These are phyloP conservation scores for Ariopsis seemanni DNA, from an alignment of 2,113 vertebrate species.

Conservation along the genomic window DNA sequence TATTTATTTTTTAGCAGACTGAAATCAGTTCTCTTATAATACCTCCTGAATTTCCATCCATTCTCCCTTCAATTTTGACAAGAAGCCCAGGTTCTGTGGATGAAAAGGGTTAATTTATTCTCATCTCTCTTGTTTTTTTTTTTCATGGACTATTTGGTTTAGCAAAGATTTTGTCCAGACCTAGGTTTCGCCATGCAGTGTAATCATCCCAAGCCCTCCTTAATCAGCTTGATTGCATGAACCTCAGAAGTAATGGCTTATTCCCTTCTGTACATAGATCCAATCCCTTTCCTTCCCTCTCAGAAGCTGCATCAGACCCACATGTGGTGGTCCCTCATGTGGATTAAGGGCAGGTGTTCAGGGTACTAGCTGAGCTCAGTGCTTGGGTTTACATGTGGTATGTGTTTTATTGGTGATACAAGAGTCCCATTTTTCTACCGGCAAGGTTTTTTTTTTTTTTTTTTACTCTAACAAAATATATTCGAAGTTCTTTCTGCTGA, in stretches of 20 bases:
- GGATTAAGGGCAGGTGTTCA: slow-evolving; percentile 71
- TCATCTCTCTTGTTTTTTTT: neutral
- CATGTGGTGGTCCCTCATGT: slow-evolving; percentile 67
- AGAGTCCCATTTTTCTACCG: slow-evolving; percentile 56
- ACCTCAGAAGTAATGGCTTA: neutral
- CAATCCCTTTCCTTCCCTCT: slow-evolving; percentile 51
- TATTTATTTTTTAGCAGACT: neutral
- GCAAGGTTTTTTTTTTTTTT: slow-evolving; percentile 9
- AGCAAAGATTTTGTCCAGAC: neutral
- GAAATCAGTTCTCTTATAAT: neutral
- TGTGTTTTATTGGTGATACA: slow-evolving; percentile 24
- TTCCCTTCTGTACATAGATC: slow-evolving; percentile 32
- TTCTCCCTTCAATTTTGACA: neutral
- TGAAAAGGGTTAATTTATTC: neutral
- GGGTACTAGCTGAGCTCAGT: slow-evolving; percentile 52
- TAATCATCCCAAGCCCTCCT: neutral
- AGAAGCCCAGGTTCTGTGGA: neutral
- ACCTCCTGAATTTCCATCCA: neutral
- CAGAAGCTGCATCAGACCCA: slow-evolving; percentile 69
- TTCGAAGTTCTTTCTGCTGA: slow-evolving; percentile 21
- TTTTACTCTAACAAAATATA: slow-evolving; percentile 19
- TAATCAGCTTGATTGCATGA: neutral
- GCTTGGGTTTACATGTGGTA: slow-evolving; percentile 38
- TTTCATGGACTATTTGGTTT: neutral
- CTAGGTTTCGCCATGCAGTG: neutral